Evolutionary conservation across 2,888 invertebrate species (phyloP), one percentile per base, ranked within the genome.

Genomic region (Serripes groenlandicus): DNA sequence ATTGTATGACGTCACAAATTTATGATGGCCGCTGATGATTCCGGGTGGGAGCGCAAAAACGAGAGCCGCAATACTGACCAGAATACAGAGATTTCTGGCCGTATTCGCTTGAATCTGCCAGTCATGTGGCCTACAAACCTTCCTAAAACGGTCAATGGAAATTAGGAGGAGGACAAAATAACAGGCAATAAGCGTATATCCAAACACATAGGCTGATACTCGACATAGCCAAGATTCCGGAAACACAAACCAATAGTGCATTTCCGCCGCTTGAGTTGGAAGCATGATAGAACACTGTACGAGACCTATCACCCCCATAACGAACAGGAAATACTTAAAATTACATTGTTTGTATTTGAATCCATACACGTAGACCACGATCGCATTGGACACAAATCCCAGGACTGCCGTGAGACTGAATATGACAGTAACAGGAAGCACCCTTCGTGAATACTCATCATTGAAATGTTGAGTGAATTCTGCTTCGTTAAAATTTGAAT

Each of bases 221-320:
- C 83, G 81, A 49, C 86, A 86, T 1, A 86, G 71, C 86, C 86
- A 86, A 1, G 86, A 86, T 1, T 81, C 81, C n/a, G 86, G 86
- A 49, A 83, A 86, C 9, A 69, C 60, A 42, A 86, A 86, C 86
- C 86, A 86, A 71, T 86, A 86, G 60, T 86, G 86, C 86, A 86
- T 86, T 60, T 86, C 86, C 9, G 78, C 86, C 3, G 83, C 75
- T 62, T 86, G 86, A 5, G 86, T 83, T n/a, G 86, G 86, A 26
- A 86, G 58, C 86, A 86, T 86, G 30, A 86, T 73, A 18, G 74
- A 73, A 64, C 86, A 86, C 52, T 86, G 86, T 21, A 78, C 81
- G 1, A 81, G 26, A 21, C 86, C 86, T n/a, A 83, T 86, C 9
- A 86, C 49, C 35, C 86, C 86, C 62, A 83, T 77, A 9, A 78